Conservation (phyloP, 2,113 vertebrate genomes). For the Apteryx owenii region DNA sequence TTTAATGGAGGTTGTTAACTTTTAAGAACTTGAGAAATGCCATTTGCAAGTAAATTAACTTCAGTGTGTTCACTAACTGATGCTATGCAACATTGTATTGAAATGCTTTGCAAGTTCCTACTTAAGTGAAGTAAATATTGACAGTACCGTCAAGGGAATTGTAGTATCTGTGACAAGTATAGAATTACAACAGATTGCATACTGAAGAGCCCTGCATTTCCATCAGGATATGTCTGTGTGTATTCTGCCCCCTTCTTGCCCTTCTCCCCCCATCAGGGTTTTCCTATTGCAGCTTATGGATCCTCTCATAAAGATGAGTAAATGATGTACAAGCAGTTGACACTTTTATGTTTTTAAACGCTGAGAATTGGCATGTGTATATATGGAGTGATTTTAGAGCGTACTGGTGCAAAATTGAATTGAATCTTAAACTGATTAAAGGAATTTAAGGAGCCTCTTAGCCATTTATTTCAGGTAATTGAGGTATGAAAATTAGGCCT, state of each 20-base stretch:
- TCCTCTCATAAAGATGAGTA: background rate
- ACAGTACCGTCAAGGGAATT: background rate
- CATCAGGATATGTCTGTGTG: background rate
- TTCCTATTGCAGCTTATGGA: background rate
- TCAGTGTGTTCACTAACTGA: background rate
- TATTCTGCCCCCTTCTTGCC: background rate
- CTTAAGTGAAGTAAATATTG: conserved; percentile 14
- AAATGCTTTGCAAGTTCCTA: background rate
- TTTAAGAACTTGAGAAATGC: background rate
- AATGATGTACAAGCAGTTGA: background rate
- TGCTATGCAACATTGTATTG: background rate
- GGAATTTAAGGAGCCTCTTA: background rate
- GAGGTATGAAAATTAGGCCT: background rate
- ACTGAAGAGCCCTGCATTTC: background rate
- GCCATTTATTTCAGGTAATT: background rate
- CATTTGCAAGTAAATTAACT: conserved; percentile 42
- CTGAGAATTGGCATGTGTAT: background rate
- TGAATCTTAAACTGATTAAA: background rate
- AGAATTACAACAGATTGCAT: background rate
- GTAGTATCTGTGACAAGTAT: background rate
- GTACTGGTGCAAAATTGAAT: background rate
- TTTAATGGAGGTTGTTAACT: conserved; percentile 42
- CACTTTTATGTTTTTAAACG: background rate
- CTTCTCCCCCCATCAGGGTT: background rate
- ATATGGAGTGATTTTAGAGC: background rate